A percentile compares a stretch with the other conserved stretches of the same genome.
Conservation (phyloP, 2,113 vertebrate species). For the Dryoscopus gambensis region DNA sequence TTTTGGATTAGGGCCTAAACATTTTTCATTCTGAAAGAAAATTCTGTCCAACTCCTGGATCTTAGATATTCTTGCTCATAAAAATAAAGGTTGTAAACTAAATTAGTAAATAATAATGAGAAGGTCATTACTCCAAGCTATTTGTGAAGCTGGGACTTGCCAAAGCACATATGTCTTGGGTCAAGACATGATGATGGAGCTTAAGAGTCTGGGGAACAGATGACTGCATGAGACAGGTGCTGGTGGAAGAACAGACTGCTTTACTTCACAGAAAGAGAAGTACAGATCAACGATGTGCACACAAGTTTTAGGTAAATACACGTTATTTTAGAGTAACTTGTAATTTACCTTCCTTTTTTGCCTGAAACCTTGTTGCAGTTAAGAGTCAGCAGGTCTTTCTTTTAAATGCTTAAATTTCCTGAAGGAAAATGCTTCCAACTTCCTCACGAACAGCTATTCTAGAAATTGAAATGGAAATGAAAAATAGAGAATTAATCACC, state of each 20-base stretch:
- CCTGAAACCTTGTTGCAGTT: background rate
- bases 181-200: background rate
- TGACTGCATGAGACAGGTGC: background rate
- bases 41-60: background rate
- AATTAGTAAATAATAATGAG: background rate
- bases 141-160: background rate
- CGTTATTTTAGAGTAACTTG: background rate
- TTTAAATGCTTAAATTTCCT: background rate
- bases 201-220: background rate
- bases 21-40: background rate
- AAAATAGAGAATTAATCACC: background rate
- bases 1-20: background rate
- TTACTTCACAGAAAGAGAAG: background rate
- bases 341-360: background rate
- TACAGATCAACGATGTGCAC: background rate
- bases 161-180: accelerated
- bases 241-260: background rate
- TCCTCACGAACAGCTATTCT: background rate
- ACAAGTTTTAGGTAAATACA: background rate
- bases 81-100: background rate
- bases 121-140: background rate
- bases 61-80: background rate
- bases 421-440: background rate
- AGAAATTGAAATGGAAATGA: background rate
- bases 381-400: background rate